Base-by-base conservation (phyloP, 2,113 vertebrate species). In the Cranoglanis bouderius region DNA sequence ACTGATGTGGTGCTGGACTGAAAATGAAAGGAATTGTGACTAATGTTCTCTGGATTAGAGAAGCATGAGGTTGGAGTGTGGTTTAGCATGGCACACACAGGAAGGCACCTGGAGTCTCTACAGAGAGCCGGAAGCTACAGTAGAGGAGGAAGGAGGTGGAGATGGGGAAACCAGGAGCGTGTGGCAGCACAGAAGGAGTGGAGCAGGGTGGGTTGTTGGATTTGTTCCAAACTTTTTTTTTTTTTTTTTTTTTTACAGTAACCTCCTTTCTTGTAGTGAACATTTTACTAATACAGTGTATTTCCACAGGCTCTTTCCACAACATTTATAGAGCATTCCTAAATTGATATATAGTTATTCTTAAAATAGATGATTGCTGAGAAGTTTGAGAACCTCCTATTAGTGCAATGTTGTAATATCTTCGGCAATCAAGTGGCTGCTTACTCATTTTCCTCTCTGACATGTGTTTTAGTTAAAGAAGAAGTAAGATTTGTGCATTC, bases 111-210 rank as follows among this genome's bases (percentile, higher is more conserved):
- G 83, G 83, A 80, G 49, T 49, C 26, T 19, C 10, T 46, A 80
- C 85, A 87, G 84, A 85, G 46, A 67, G 74, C 82, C 59, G 53
- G 70, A 87, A 78, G 74, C 57, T 61, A 61, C 18, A 65, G 9
- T 53, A 77, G 85, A 90, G 88, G 13, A 67, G 86, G 92, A 90
- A 85, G 85, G 46, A 78, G 53, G 85, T 90, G 89, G 90, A 90
- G 89, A 92, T 86, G 83, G 84, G 84, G 86, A 91, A 93, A 91
- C 85, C 90, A 90, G 85, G 9, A 59, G 70, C 61, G 5, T 82
- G 87, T 85, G 77, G 87, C 90, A 88, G 85, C 82, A 90, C 91
- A 92, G 91, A 93, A 46, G 38, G n/a, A 32, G 53, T 78, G n/a
- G 74, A 78, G 70, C 53, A 61, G 55, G 74, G 40, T 1, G 63